Conservation (phyloP, 1,140 invertebrate species). For the Atta texana region DNA sequence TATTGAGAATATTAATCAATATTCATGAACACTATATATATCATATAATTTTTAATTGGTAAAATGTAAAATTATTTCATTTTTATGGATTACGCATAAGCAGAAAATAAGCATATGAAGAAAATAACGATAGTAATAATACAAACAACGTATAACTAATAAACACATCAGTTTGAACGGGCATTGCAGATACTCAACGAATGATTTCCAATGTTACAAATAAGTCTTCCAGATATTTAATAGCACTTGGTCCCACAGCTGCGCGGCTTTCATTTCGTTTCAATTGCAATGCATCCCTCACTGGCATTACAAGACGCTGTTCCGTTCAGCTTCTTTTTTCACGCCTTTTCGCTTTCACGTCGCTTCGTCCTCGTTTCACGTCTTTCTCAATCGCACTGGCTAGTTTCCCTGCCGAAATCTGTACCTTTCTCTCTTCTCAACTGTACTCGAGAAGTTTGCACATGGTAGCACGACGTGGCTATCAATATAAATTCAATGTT, state of each 20-base stretch:
- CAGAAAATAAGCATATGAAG: background rate
- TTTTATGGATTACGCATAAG: background rate
- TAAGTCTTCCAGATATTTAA: slow-evolving; percentile 11
- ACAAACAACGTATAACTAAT: background rate
- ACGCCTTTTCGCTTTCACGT: slow-evolving; percentile 4
- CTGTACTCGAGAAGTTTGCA: slow-evolving; percentile 35
- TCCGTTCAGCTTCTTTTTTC: slow-evolving; percentile 37
- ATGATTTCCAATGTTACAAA: slow-evolving; percentile 1
- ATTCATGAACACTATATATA: background rate
- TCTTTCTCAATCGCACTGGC: background rate
- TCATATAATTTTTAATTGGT: background rate
- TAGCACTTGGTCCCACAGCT: background rate
- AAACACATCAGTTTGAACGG: background rate
- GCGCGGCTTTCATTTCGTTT: slow-evolving; percentile 25
- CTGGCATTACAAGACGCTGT: slow-evolving; percentile 8
- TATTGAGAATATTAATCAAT: background rate
- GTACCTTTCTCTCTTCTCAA: background rate
- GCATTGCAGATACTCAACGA: background rate
- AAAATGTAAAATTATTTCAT: background rate
- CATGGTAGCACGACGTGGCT: slow-evolving; percentile 68
- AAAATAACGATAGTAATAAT: slow-evolving; percentile 8
- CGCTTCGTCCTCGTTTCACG: background rate
- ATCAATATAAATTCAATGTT: slow-evolving; percentile 71
- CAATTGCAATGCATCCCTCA: slow-evolving; percentile 42
- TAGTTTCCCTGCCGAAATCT: slow-evolving; percentile 37